Percentiles rank a stretch among this genome's conserved stretches.
phyloP scores from a whole-genome alignment of 1,140 invertebrate genomes.

The Drosophila watanabei region DNA sequence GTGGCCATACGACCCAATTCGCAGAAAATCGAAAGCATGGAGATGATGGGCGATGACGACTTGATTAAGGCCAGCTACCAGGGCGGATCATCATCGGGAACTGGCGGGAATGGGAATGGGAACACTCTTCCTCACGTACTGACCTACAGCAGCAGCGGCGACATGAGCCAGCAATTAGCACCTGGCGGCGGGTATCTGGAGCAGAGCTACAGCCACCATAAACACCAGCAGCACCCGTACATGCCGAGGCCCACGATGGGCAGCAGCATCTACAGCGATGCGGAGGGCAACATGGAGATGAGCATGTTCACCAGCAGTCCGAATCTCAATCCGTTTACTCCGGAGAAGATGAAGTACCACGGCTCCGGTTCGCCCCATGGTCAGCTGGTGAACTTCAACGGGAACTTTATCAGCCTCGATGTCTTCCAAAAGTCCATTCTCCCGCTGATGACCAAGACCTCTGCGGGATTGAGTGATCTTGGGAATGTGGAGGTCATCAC shows the following conservation, averaged over 20 bases:
- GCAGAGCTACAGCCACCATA: constrained; percentile 49
- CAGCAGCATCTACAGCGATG: constrained; percentile 67
- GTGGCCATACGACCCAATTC: constrained; percentile 80
- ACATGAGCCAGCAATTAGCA: constrained; percentile 78
- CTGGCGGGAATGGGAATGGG: constrained; percentile 33
- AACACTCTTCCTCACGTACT: constrained; percentile 62
- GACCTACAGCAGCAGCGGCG: constrained; percentile 79
- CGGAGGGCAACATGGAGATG: constrained; percentile 64
- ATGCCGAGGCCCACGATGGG: constrained; percentile 59
- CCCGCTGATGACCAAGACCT: constrained; percentile 65
- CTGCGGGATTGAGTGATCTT: constrained; percentile 39
- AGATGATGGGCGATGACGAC: constrained; percentile 64
- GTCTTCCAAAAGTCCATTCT: constrained; percentile 80
- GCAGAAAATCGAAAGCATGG: constrained; percentile 84
- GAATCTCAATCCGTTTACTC: constrained; percentile 15
- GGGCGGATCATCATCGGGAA: constrained; percentile 3
- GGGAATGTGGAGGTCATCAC: constrained; percentile 85
- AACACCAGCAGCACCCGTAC: constrained; percentile 47
- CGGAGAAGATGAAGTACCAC: constrained; percentile 40
- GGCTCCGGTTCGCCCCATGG: not conserved
- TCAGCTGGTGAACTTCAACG: constrained; percentile 79
- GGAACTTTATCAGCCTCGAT: constrained; percentile 81
- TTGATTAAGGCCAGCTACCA: constrained; percentile 58
- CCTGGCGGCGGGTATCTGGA: constrained; percentile 65
- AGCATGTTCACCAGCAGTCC: constrained; percentile 53